phyloP scores from a whole-genome alignment of 2,113 vertebrate genomes.

The Pseudorhombus dupliciocellatus region DNA sequence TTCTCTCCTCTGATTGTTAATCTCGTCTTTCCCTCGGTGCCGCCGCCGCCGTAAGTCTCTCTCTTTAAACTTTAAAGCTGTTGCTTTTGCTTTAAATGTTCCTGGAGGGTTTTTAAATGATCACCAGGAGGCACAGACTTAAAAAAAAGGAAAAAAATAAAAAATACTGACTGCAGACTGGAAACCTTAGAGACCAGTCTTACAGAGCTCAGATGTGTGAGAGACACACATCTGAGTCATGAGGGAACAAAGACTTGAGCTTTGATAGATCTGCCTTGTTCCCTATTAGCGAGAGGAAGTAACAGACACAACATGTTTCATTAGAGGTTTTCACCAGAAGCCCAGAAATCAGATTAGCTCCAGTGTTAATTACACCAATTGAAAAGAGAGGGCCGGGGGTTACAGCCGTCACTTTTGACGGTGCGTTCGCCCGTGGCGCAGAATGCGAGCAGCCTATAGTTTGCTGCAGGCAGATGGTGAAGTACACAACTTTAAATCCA shows the following conservation, averaged over 20 bases:
- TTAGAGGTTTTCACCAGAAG: constrained; percentile 61
- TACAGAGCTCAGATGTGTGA: too few relatives aligned
- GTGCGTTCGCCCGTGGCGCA: constrained; percentile 12
- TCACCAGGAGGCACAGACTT: constrained; percentile 26
- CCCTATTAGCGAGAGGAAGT: constrained; percentile 57
- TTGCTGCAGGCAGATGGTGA: constrained; percentile 34
- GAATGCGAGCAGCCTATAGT: constrained; percentile 21
- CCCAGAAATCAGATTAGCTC: constrained; percentile 50
- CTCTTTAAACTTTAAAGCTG: constrained; percentile 46
- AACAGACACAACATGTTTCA: constrained; percentile 55
- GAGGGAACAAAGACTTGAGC: constrained; percentile 53
- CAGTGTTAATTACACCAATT: constrained; percentile 54
- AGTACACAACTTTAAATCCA: constrained; percentile 7
- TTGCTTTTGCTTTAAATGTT: constrained; percentile 48
- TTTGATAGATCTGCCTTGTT: constrained; percentile 59
- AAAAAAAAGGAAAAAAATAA: constrained; percentile 9
- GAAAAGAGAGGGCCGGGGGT: constrained; percentile 29
- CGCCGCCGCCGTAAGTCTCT: constrained; percentile 41
- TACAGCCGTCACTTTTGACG: constrained; percentile 39
- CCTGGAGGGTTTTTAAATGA: constrained; percentile 49
- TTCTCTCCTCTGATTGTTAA: constrained; percentile 49
- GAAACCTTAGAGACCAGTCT: constrained; percentile 31
- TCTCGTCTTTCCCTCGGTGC: constrained; percentile 17
- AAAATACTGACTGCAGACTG: constrained; percentile 31
- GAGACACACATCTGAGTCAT: constrained; percentile 47